These are phyloP conservation scores for Alcedo atthis DNA, from an alignment of 2,797 vertebrate species.

Conservation along the genomic window DNA sequence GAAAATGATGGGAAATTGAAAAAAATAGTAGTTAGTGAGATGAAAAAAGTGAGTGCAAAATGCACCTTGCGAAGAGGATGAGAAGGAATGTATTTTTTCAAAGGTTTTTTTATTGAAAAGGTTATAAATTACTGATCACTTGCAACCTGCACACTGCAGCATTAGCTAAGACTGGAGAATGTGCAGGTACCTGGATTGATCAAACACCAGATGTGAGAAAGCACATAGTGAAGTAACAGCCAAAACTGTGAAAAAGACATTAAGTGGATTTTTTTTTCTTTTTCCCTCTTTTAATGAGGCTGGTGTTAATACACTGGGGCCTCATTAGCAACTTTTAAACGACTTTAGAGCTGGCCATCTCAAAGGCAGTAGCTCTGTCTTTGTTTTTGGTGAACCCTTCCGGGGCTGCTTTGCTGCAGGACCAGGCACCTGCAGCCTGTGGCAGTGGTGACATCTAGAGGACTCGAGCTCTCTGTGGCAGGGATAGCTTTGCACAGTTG, in stretches of 20 bases:
- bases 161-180: not conserved
- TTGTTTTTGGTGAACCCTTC: rapidly evolving
- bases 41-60: not conserved
- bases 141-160: not conserved
- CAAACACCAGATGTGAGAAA: not conserved
- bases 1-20: not conserved
- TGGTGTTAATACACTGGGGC: not conserved
- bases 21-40: not conserved
- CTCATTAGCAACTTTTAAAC: not conserved
- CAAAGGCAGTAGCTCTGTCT: not conserved
- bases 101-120: not conserved
- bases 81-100: not conserved
- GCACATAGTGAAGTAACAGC: not conserved
- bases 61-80: not conserved
- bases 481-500: not conserved
- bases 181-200: too few relatives aligned
- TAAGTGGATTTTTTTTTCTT: not conserved
- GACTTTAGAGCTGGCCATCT: not conserved
- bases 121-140: not conserved
- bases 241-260: not conserved
- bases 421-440: not conserved
- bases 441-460: slow-evolving; percentile 64
- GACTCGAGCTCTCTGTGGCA: not conserved
- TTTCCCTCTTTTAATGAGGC: not conserved
- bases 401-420: not conserved